Evolutionary conservation across 2,888 invertebrate genomes (phyloP), one percentile per base, ranked within the genome.

Genomic region (Thumatha senex): DNA sequence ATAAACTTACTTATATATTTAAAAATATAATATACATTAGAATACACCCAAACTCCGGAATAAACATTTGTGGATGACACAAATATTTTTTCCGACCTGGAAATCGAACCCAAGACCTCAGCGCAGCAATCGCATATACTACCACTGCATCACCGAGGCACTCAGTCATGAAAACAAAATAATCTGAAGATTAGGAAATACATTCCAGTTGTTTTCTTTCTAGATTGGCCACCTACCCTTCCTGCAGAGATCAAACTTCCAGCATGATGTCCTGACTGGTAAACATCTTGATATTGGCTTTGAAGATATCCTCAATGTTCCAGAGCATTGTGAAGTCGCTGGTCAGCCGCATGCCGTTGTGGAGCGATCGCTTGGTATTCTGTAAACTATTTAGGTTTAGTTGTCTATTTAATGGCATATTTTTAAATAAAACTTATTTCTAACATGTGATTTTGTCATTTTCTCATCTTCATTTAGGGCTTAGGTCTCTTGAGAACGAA

Each of bases 261-360:
- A 96, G 90, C 86, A 90, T 57, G 96, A 97, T 74, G 93, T 95
- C 9, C 84, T 97, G 18, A 93, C 95, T 35, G 96, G 96, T 13
- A 92, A 93, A 58, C 95, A 96, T 78, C 93, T 96, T 62, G 94
- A 95, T 66, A 94, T 97, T 70, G 94, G 94, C 9, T 96, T 97
- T 67, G 94, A 95, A 76, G 97, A 97, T 76, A 93, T 96, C 63
- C 93, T 96, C 50, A 95, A 95, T 70, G 93, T 93, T 12, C 85
- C 94, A 7, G 96, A 97, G 63, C 93, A 95, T 67, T 90, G 93
- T 60, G 97, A 97, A 90, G 88, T 94, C 44, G 93, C 95, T 74
- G 95, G 95, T 10, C 95, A 96, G 58, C 97, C 98, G 4, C 97
- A 98, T 84, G 95, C 96, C 38, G 92, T 97, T 48, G 91, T 97